Base-by-base conservation (phyloP, 2,113 vertebrate species). In the Chiloscyllium plagiosum region DNA sequence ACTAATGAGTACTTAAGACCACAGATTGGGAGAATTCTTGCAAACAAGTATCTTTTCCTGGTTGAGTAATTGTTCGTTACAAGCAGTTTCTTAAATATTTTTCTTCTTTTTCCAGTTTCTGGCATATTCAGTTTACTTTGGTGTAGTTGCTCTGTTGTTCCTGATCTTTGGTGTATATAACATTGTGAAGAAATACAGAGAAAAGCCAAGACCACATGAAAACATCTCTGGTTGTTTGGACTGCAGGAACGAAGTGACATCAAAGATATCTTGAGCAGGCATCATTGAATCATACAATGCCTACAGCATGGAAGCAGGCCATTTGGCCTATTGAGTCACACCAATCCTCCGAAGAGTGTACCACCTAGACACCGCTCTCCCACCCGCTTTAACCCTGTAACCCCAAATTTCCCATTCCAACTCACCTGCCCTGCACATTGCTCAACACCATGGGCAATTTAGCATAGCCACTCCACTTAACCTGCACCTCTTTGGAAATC, bases 71-170 rank as follows among this genome's bases (percentile, higher is more conserved):
- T n/a, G 13, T 80, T 96, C 95, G 19, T 22, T 7, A 37, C 37
- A 5, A 68, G 5, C 33, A 52, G 33, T 29, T 76, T 87, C 52
- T 50, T 94, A 33, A 42, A 85, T 78, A 50, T 29, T 95, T 69
- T 78, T 83, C 52, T 90, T 8, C 68, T 95, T 24, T 96, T 96
- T 94, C 22, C 97, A 99, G 99, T 99, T 99, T 96, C 96, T 98
- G 96, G 98, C 99, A 97, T 99, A 99, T 0, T 98, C 98, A 0
- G 96, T 97, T 68, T 99, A 99, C 97, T 99, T 99, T 96, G 97
- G 97, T 0, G 97, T 97, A 90, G 99, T 99, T 42, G 97, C 99
- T 0, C 65, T 97, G 37, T 96, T 99, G 96, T 99, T 99, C 97
- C 97, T 99, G 76, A 52, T 97, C 20, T 98, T 98, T n/a, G 98